phyloP scores from a whole-genome alignment of 2,797 vertebrate species.

The Neosalanx taihuensis region DNA sequence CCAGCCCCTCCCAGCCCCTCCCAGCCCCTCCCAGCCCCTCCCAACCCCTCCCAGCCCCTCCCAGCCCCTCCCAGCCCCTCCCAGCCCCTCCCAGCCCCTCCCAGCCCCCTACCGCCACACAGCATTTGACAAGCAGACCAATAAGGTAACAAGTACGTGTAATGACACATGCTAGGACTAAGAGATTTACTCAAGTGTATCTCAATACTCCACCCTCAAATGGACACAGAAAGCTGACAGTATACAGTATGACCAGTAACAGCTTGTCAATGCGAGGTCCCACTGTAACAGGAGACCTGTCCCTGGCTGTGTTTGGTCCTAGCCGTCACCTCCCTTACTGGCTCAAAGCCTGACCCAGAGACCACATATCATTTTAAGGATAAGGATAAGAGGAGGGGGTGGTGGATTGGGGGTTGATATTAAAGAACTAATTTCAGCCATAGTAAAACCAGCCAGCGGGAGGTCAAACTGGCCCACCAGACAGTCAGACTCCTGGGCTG shows the following conservation, averaged over 20 bases:
- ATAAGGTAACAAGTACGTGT: not conserved
- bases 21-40: not conserved
- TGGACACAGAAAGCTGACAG: not conserved
- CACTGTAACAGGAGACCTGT: too few relatives aligned
- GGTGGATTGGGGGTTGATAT: conserved; percentile 10
- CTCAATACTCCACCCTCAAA: not conserved
- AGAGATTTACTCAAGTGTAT: too few relatives aligned
- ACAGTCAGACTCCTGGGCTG: not conserved
- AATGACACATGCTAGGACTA: not conserved
- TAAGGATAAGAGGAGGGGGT: not conserved
- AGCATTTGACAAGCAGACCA: not conserved
- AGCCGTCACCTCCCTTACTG: not conserved
- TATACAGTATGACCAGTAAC: not conserved
- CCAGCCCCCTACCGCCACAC: not conserved
- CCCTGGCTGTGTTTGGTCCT: not conserved
- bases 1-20: not conserved
- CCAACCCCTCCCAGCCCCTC: too few relatives aligned
- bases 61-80: too few relatives aligned
- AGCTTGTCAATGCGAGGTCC: too few relatives aligned
- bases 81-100: too few relatives aligned
- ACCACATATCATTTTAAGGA: not conserved
- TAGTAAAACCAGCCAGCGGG: not conserved
- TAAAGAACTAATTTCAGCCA: conserved; percentile 23
- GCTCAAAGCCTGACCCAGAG: not conserved
- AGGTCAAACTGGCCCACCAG: not conserved